phyloP scores from a whole-genome alignment of 2,888 invertebrate genomes.

The Mechanitis messenoides region DNA sequence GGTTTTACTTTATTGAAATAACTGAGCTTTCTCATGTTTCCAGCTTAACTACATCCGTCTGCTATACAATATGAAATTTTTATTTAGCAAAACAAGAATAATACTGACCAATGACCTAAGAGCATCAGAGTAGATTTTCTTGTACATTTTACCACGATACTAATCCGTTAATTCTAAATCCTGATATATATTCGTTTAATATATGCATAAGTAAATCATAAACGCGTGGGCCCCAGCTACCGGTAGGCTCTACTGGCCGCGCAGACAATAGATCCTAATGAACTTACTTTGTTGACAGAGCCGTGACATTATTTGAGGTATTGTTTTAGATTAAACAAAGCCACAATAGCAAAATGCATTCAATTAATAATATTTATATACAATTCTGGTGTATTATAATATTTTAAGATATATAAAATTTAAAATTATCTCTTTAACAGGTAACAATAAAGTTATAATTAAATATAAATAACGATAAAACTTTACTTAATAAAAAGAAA shows the following conservation, averaged over 20 bases:
- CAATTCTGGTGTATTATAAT: neutral
- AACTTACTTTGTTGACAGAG: constrained; percentile 34
- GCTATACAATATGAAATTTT: too few species aligned
- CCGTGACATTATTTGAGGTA: constrained; percentile 8
- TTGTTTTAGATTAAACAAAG: constrained; percentile 11
- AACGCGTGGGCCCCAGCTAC: neutral
- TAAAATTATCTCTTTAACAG: neutral
- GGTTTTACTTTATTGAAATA: constrained; percentile 15
- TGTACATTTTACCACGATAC: too few species aligned
- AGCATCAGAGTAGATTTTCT: neutral
- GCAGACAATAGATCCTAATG: constrained; percentile 34
- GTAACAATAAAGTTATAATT: too few species aligned
- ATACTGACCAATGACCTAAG: neutral
- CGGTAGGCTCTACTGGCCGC: neutral
- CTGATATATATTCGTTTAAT: neutral
- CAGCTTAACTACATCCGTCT: neutral
- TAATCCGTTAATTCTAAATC: too few species aligned
- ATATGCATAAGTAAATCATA: neutral
- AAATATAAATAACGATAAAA: too few species aligned
- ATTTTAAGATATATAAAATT: neutral
- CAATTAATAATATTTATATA: neutral
- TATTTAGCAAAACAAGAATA: neutral
- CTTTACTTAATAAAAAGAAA: too few species aligned
- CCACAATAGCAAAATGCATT: neutral
- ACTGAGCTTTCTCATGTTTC: constrained; percentile 4